These are phyloP conservation scores for Synergus gifuensis DNA, from an alignment of 2,888 invertebrate genomes.

Conservation along the genomic window DNA sequence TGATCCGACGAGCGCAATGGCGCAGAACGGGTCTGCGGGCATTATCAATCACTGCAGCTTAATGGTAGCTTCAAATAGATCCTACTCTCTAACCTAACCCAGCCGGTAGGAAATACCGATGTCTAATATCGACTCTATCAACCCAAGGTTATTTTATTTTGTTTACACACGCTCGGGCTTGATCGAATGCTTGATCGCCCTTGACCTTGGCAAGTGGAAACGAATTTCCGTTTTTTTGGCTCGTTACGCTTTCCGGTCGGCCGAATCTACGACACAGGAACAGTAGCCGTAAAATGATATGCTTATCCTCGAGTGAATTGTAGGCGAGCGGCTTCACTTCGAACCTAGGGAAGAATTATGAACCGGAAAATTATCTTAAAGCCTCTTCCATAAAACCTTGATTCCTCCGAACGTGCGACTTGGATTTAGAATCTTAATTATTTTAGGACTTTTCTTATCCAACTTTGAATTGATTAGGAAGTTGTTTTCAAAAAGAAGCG, in stretches of 20 bases:
- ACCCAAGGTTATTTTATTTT: conserved; percentile 1
- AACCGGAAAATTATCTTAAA: conserved; percentile 34
- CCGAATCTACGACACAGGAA: conserved; percentile 31
- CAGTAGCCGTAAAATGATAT: conserved; percentile 35
- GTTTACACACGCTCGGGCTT: conserved; percentile 5
- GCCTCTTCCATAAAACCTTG: conserved; percentile 32
- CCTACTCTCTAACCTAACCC: conserved; percentile 59
- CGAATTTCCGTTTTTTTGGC: conserved; percentile 38
- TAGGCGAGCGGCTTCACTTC: not conserved
- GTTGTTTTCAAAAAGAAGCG: no score
- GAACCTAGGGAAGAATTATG: conserved; percentile 37
- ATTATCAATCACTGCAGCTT: conserved; percentile 71
- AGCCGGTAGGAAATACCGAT: conserved; percentile 49
- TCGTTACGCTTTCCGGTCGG: conserved; percentile 41
- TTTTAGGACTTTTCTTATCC: no score
- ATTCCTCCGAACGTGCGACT: conserved; percentile 31
- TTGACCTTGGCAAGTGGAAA: conserved; percentile 2
- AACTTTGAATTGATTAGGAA: no score
- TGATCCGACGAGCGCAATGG: conserved; percentile 66
- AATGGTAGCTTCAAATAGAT: conserved; percentile 67
- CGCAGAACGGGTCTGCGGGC: conserved; percentile 69
- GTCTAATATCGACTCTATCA: conserved; percentile 3
- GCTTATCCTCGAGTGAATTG: conserved; percentile 34
- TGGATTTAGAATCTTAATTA: not conserved
- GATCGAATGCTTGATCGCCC: not conserved